phyloP scores from a whole-genome alignment of 64 coral and sea anemone species.

The Actinia equina region DNA sequence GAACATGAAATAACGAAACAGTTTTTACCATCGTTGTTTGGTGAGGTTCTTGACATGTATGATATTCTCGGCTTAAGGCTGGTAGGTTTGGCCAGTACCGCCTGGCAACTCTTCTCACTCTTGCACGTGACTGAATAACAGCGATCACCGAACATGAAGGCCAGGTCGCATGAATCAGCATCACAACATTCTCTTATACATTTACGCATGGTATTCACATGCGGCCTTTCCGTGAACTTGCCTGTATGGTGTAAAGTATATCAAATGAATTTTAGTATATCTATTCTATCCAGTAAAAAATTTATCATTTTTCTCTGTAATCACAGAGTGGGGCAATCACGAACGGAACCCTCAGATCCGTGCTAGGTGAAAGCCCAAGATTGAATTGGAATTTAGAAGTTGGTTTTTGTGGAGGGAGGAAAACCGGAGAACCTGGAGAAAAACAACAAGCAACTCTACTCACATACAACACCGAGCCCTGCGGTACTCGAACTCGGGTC shows the following conservation, averaged over 20 bases:
- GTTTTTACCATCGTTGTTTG: constrained; percentile 20
- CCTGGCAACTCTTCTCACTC: constrained; percentile 86
- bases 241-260: constrained; percentile 24
- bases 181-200: constrained; percentile 84
- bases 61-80: constrained; percentile 66
- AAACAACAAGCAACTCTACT: too few relatives aligned
- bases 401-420: too few relatives aligned
- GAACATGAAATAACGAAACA: neutral
- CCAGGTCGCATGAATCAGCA: constrained; percentile 80
- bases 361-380: too few relatives aligned
- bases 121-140: constrained; percentile 93
- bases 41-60: constrained; percentile 62
- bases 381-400: too few relatives aligned
- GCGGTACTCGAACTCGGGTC: too few relatives aligned
- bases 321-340: too few relatives aligned
- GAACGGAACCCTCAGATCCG: too few relatives aligned
- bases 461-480: too few relatives aligned
- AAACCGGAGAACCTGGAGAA: too few relatives aligned
- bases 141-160: constrained; percentile 95
- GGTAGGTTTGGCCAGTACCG: constrained; percentile 83
- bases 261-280: too few relatives aligned
- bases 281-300: too few relatives aligned
- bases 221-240: constrained; percentile 63
- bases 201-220: constrained; percentile 57
- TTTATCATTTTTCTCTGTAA: too few relatives aligned